These are phyloP conservation scores for Mactra quadrangularis DNA, from an alignment of 1,140 invertebrate genomes.

Conservation along the genomic window DNA sequence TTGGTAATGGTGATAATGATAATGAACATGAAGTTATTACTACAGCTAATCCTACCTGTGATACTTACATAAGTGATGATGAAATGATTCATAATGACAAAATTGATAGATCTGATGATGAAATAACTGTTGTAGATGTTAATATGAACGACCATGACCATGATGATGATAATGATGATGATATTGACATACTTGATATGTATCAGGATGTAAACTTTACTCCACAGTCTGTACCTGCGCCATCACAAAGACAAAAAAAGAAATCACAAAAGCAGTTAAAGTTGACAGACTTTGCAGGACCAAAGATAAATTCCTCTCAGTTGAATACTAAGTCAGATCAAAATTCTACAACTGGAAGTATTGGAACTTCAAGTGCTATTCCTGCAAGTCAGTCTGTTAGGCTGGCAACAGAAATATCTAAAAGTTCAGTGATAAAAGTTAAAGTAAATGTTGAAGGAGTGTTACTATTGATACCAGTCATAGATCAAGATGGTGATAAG, in stretches of 20 bases:
- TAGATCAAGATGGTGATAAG: conserved; percentile 44
- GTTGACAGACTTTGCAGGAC: conserved; percentile 48
- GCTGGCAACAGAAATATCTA: not conserved
- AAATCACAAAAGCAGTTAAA: conserved; percentile 47
- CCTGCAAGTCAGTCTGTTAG: conserved; percentile 19
- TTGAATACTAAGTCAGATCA: not conserved
- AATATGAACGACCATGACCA: not conserved
- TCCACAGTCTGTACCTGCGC: not conserved
- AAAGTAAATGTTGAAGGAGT: conserved; percentile 50
- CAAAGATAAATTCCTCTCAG: not conserved
- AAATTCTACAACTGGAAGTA: conserved; percentile 38
- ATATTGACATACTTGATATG: conserved; percentile 4
- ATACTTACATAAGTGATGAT: conserved; percentile 5
- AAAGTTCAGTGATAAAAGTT: conserved; percentile 42
- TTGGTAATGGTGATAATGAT: too few relatives aligned
- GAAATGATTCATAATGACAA: too few relatives aligned
- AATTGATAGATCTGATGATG: not conserved
- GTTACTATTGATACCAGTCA: conserved; percentile 45
- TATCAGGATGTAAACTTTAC: too few relatives aligned
- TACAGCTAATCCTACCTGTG: not conserved
- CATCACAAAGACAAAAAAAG: not conserved
- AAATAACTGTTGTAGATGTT: not conserved
- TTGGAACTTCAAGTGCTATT: not conserved
- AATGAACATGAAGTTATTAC: not conserved
- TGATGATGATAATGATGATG: conserved; percentile 33